Conservation (phyloP, 2,888 invertebrate species). For the Latrodectus hesperus region DNA sequence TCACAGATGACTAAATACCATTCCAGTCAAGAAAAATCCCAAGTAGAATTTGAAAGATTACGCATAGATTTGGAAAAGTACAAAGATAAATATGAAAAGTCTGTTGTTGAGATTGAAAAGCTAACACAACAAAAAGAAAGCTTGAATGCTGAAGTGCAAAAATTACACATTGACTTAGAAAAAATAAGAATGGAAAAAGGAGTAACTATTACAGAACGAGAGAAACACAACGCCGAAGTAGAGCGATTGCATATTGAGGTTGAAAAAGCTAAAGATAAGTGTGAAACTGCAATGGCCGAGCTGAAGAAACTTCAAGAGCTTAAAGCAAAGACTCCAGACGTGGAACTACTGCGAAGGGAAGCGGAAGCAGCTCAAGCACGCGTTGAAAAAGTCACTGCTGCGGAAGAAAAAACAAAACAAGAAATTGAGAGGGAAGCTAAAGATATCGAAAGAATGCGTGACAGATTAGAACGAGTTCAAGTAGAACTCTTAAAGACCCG, state of each 20-base stretch:
- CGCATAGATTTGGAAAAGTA: conserved; percentile 71
- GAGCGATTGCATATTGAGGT: conserved; percentile 71
- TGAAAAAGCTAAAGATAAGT: conserved; percentile 71
- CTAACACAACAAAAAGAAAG: conserved; percentile 62
- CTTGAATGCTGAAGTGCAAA: conserved; percentile 55
- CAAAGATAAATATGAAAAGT: conserved; percentile 69
- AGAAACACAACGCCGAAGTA: conserved; percentile 65
- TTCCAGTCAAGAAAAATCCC: conserved; percentile 75
- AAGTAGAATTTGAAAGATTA: conserved; percentile 71
- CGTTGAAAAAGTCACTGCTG: conserved; percentile 81
- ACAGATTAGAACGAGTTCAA: conserved; percentile 72
- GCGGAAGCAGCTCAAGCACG: conserved; percentile 80
- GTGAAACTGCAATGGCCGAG: conserved; percentile 68
- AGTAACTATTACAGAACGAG: conserved; percentile 56
- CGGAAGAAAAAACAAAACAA: conserved; percentile 70
- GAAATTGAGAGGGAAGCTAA: conserved; percentile 80
- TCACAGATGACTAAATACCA: conserved; percentile 85
- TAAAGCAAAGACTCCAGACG: conserved; percentile 71
- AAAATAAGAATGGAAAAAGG: conserved; percentile 57
- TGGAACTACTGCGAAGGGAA: conserved; percentile 77
- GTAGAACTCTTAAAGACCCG: conserved; percentile 70
- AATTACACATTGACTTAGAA: conserved; percentile 64
- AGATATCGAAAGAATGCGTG: conserved; percentile 80
- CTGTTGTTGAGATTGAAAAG: conserved; percentile 67
- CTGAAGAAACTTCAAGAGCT: conserved; percentile 70